A percentile compares a stretch with the other conserved stretches of the same genome.
phyloP scores from a whole-genome alignment of 2,797 vertebrate species.

The Limnodromus scolopaceus region DNA sequence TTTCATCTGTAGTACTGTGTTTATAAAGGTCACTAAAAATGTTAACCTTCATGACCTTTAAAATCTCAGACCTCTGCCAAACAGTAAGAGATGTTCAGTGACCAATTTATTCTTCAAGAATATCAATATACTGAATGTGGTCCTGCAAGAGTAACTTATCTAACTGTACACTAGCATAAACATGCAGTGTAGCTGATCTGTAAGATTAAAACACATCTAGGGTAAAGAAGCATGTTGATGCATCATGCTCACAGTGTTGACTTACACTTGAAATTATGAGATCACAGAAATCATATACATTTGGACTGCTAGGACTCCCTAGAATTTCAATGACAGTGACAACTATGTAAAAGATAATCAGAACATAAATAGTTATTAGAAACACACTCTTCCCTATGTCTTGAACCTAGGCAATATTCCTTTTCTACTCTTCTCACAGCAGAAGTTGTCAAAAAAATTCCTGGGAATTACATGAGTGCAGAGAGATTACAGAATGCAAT shows the following conservation, averaged over 20 bases:
- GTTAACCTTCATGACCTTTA: conserved; percentile 53
- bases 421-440: neutral
- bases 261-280: neutral
- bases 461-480: neutral
- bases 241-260: neutral
- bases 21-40: conserved; percentile 57
- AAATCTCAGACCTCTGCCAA: conserved; percentile 17
- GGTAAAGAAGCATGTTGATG: neutral
- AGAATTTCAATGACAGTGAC: neutral
- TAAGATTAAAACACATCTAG: neutral
- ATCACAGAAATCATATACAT: neutral
- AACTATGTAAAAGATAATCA: neutral
- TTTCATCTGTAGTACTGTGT: neutral
- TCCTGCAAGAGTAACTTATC: neutral
- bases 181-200: neutral
- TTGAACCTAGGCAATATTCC: neutral
- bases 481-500: neutral
- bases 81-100: conserved; percentile 5
- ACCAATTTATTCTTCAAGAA: neutral
- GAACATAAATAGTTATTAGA: neutral
- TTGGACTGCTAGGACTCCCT: neutral
- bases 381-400: neutral
- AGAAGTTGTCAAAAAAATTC: neutral
- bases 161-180: neutral
- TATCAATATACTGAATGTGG: neutral